phyloP scores from a whole-genome alignment of 2,797 vertebrate species.

The Brachymystax lenok region DNA sequence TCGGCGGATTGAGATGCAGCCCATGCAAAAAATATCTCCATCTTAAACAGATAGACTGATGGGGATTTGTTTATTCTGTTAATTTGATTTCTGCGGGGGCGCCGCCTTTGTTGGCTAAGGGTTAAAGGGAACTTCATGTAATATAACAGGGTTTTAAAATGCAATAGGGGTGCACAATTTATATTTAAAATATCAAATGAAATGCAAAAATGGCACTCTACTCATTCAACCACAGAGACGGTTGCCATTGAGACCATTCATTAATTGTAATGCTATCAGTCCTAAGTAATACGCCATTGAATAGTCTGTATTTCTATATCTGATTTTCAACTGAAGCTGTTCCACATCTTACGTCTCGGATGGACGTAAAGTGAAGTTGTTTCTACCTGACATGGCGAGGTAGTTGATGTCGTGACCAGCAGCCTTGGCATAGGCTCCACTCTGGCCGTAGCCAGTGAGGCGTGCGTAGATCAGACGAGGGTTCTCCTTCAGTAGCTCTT shows the following conservation, averaged over 20 bases:
- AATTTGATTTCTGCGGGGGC: no score
- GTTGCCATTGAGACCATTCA: background rate
- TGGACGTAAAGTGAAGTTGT: background rate
- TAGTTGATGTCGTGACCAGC: conserved; percentile 98
- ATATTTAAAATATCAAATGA: no score
- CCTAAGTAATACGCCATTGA: background rate
- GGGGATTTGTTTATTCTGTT: no score
- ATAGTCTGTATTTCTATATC: background rate
- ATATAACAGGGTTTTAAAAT: no score
- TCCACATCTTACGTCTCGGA: background rate
- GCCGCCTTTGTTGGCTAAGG: no score
- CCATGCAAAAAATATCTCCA: no score
- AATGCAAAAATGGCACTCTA: background rate
- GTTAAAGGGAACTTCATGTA: no score
- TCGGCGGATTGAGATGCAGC: no score
- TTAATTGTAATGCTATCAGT: background rate
- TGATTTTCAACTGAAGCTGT: background rate
- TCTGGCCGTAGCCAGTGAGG: conserved; percentile 92
- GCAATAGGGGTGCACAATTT: background rate
- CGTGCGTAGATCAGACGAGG: conserved; percentile 91
- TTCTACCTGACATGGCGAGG: conserved; percentile 88
- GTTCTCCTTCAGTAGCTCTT: conserved; percentile 82
- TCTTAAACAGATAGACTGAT: no score
- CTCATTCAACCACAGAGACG: background rate
- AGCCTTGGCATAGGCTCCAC: conserved; percentile 73